Evolutionary conservation across 2,797 vertebrate genomes (phyloP), one percentile per base, ranked within the genome.

Genomic region (Notamacropus eugenii): DNA sequence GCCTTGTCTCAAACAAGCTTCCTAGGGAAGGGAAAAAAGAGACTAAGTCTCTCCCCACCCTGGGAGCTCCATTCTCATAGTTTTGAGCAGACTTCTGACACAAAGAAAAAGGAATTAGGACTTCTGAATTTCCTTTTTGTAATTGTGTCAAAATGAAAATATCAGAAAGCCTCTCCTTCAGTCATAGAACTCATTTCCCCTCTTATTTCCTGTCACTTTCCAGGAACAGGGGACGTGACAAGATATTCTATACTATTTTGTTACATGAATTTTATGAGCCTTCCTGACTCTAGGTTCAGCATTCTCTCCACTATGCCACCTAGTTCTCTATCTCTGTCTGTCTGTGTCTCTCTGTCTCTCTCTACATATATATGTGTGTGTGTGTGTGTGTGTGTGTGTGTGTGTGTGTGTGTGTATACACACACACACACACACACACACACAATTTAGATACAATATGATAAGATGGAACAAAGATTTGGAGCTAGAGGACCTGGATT

Each of bases 151-250:
- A 55, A 91, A 34, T n/a, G 54, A 91, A 91, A 91, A 91, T 54
- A n/a, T 55, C 54, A 91, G 74, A 91, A 91, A 91, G 52, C 55
- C 90, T 91, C 52, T 91, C n/a, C 11, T 50, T 54, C 29, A 16
- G n/a, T 82, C 22, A 87, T 28, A 87, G 52, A 54, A 54, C 5
- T 91, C 90, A 91, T 91, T 91, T 91, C 90, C 90, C 31, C 90
- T 34, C 52, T 55, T 55, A 55, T 91, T 91, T 91, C 90, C 90
- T 91, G 90, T 31, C 50, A 91, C 90, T 91, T 55, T 91, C 90
- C 90, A 91, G 90, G 52, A 55, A 55, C 19, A 54, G 31, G 52
- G n/a, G 29, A 50, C 22, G 1, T 87, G 74, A 87, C 40, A 46
- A 82, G 19, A 46, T 46, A 10, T 24, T 10, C 19, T 46, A 40